Base-by-base conservation (phyloP, 2,888 invertebrate species). In the Nemotelus nigrinus region DNA sequence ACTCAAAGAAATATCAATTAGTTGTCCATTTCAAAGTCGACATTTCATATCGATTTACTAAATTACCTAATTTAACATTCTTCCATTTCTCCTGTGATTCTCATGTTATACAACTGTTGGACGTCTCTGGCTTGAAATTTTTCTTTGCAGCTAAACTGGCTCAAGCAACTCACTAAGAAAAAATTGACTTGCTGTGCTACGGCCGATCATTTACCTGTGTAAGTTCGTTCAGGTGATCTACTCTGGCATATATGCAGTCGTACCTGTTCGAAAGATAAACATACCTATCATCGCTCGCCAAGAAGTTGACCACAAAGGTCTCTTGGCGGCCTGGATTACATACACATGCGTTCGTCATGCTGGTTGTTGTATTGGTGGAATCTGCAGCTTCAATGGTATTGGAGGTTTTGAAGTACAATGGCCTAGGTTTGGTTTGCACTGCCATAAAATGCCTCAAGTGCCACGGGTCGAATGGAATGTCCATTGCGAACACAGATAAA, bases 251-350 rank as follows among this genome's bases (percentile, higher is more conserved):
- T 39, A 60, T 72, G 47, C 58, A 44, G 8, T 45, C 43, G 41
- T 60, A 74, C 74, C 60, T 72, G 74, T 58, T 47, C 6, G 47
- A n/a, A 67, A 5, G 6, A 45, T 44, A 3, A 6, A 39, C 53
- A 70, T 53, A 53, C 55, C 55, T 43, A 10, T n/a, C 70, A 39
- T 43, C 53, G 55, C 43, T 70, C 53, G 70, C 70, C 70, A 55
- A 39, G 70, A 53, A 63, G 60, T 60, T 60, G 74, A 74, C 60
- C 60, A 74, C 74, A 74, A 74, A 60, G 74, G 74, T 74, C 60
- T 63, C 6, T 4, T 72, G 47, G 58, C 39, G n/a, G n/a, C n/a
- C 50, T 39, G 67, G 50, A 68, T 50, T 2, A 6, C n/a, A 4
- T 7, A 6, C 3, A 7, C 60, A 10, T 60, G 39, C 41, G 41